Conservation (phyloP, 2,888 invertebrate genomes). For the Carterocephalus palaemon region DNA sequence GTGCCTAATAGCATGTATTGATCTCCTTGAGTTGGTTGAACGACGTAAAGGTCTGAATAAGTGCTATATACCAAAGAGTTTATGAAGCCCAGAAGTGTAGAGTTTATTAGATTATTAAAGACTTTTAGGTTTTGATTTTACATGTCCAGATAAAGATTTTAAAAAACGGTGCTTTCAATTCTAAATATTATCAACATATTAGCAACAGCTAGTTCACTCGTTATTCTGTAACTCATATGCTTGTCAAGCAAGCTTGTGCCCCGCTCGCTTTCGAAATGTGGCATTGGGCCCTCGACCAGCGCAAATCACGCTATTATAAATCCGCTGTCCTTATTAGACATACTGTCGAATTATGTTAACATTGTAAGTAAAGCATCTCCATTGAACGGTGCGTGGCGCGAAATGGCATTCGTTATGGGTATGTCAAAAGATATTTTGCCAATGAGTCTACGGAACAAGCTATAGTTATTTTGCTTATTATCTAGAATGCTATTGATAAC, state of each 20-base stretch:
- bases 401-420: conserved; percentile 12
- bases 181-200: conserved; percentile 15
- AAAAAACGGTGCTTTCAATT: conserved; percentile 22
- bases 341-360: conserved; percentile 11
- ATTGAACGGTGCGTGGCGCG: conserved; percentile 6
- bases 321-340: conserved; percentile 17
- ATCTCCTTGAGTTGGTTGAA: conserved; percentile 71
- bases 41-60: conserved; percentile 57
- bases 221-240: conserved; percentile 27
- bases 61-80: conserved; percentile 4
- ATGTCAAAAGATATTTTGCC: conserved; percentile 12
- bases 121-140: too few relatives aligned
- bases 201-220: conserved; percentile 24
- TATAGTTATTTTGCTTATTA: not conserved
- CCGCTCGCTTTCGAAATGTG: conserved; percentile 54
- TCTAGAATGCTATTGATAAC: not conserved
- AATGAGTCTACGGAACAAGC: not conserved
- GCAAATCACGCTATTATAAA: conserved; percentile 27
- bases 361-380: conserved; percentile 14
- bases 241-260: conserved; percentile 40
- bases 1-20: conserved; percentile 59
- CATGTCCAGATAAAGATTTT: too few relatives aligned
- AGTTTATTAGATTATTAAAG: not conserved
- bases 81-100: conserved; percentile 1
- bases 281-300: conserved; percentile 47